A percentile compares a stretch with the other conserved stretches of the same genome.
Evolutionary conservation across 2,888 invertebrate genomes (phyloP).

Genomic region (Limenitis camilla): DNA sequence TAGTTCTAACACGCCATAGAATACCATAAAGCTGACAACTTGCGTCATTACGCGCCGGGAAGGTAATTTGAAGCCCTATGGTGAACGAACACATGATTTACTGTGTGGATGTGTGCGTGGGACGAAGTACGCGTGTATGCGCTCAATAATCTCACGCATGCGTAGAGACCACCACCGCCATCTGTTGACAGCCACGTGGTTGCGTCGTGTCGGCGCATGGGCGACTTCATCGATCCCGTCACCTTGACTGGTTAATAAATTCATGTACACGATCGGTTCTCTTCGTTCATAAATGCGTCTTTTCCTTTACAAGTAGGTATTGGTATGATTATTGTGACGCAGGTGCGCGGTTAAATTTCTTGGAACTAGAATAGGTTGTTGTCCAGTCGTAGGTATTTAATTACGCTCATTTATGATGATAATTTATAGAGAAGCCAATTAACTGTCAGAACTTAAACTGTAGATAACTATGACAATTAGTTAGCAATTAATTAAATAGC

Average conservation of each 20-base stretch:
- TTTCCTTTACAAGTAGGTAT: constrained; percentile 15
- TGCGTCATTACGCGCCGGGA: constrained; percentile 59
- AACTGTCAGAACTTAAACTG: too few relatives aligned
- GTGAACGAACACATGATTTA: constrained; percentile 67
- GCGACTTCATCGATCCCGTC: constrained; percentile 61
- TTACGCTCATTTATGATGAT: too few relatives aligned
- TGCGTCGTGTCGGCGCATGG: constrained; percentile 38
- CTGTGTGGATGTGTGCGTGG: constrained; percentile 32
- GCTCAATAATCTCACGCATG: constrained; percentile 67
- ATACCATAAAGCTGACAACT: constrained; percentile 29
- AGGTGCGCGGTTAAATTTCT: constrained; percentile 10
- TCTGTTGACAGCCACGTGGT: constrained; percentile 68
- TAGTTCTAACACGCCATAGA: constrained; percentile 26
- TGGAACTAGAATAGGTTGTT: neutral
- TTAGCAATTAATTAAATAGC: too few relatives aligned
- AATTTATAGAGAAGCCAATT: too few relatives aligned
- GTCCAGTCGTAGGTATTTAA: too few relatives aligned
- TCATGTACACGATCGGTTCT: constrained; percentile 51
- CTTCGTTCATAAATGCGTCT: constrained; percentile 28
- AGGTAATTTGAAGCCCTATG: constrained; percentile 67
- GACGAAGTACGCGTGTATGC: constrained; percentile 36
- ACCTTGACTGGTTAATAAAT: constrained; percentile 67
- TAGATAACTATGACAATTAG: too few relatives aligned
- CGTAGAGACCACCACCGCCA: constrained; percentile 56
- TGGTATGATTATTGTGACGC: constrained; percentile 5